Base-by-base conservation (phyloP, 2,888 invertebrate species). In the Anthophora plumipes region DNA sequence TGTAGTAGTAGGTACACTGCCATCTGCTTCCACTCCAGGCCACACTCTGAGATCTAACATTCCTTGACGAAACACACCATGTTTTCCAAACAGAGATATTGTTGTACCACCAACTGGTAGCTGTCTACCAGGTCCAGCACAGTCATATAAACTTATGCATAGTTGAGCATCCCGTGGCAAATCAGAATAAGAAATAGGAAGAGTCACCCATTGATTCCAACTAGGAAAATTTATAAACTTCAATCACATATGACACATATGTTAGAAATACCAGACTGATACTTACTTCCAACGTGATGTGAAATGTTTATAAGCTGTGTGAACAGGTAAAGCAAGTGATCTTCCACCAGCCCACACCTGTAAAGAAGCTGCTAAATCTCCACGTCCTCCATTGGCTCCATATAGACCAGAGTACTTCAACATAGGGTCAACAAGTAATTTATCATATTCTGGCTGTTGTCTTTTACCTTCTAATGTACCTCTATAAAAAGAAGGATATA, bases 141-240 rank as follows among this genome's bases (percentile, higher is more conserved):
- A 97, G 93, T 99, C 99, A 92, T 97, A 98, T 68, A 99, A 96
- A 8, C 98, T 98, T 91, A 99, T 95, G 0, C 97, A 97, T 12
- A 99, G 94, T 80, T 96, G 96, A 0, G 99, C 96, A 91, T 97
- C 97, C 74, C 98, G 95, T 0, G 99, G 99, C 50, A 99, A 94
- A 93, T 99, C 98, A 91, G 97, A 97, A 94, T 97, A 99, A 92
- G 96, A 96, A 46, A 99, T 95, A 0, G 99, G 99, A 72, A 99
- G 94, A 0, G 96, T 96, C 46, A 99, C 95, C 99, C 99, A 99
- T 94, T 99, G 99, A 92, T 99, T 99, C 99, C 99, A 99, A 92
- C 98, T 98, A 92, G 25, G 94, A 89, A 43, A n/a, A 63, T 48
- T 5, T 52, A 39, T 8, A 50, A 22, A 54, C 31, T 41, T n/a